Conservation (phyloP, 2,113 vertebrate species). For the Saiga tatarica region DNA sequence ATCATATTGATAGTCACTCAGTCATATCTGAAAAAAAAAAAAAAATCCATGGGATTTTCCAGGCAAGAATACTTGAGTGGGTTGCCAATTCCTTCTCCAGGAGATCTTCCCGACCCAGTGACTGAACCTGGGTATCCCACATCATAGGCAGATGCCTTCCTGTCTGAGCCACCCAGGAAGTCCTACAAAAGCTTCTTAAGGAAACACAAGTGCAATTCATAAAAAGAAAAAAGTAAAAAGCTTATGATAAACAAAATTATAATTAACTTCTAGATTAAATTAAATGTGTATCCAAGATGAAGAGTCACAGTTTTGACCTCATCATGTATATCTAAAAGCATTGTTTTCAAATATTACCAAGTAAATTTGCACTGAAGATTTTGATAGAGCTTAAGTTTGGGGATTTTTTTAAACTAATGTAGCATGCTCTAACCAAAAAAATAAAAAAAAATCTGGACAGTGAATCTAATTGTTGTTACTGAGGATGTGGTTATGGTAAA, state of each 20-base stretch:
- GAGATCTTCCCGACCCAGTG: neutral
- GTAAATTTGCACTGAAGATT: neutral
- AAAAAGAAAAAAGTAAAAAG: neutral
- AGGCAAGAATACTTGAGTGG: neutral
- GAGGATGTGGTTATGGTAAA: neutral
- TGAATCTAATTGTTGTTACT: neutral
- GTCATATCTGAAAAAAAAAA: neutral
- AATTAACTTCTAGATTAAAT: slow-evolving; percentile 4
- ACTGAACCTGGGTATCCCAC: accelerated
- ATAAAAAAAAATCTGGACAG: neutral
- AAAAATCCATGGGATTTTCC: neutral
- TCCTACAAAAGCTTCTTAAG: neutral
- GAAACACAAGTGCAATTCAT: neutral
- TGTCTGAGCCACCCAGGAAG: neutral
- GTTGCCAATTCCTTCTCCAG: neutral
- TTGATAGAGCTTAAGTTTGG: neutral
- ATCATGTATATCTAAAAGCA: neutral
- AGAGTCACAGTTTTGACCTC: neutral
- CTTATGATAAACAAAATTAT: neutral
- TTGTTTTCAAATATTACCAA: slow-evolving; percentile 21
- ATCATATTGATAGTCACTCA: neutral
- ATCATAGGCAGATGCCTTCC: neutral
- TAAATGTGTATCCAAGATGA: neutral
- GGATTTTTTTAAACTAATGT: neutral
- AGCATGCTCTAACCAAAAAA: neutral